Base-by-base conservation (phyloP, 1,140 invertebrate genomes). In the Drosophila azteca region DNA sequence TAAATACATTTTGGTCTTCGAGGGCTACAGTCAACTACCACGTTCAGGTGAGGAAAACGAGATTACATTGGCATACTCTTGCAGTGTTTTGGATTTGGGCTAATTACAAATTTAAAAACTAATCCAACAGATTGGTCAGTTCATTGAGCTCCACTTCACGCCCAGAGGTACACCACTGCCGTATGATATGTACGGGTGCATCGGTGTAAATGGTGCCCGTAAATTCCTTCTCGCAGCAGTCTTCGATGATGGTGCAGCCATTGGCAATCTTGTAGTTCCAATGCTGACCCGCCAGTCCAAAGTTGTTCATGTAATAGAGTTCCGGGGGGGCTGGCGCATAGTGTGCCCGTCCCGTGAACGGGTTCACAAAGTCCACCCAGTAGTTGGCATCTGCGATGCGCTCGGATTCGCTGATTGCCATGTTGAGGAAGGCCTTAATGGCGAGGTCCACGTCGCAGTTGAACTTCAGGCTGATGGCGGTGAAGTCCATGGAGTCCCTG, bases 301-400 rank as follows among this genome's bases (percentile, higher is more conserved):
- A 7, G 2, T 59, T 35, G 6, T 8, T 26, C 15, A 26, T 26
- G 24, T 46, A 6, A 15, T 11, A 9, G 7, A 1, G 2, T 44
- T 69, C 13, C 64, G 69, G 3, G 11, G n/a, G 3, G 6, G 50
- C 50, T 0, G 67, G 41, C 2, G 44, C 20, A 22, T 35, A 55
- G 22, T 79, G 71, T 7, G 76, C 75, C 0, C 79, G 76, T 5
- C 83, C 83, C 5, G 84, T 83, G 9, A 77, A 50, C 6, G 83
- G 83, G 50, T 88, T 88, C 6, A 88, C 17, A 52, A 88, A 88
- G 39, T 88, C 83, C 8, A 79, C 66, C 83, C 83, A 88, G 45
- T 68, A 88, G 11, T 83, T 83, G 5, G 65, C 51, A 6, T 65
- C 7, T 35, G 70, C 53, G 2, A 88, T 67, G 5, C 79, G 53